Conservation (phyloP, 2,113 vertebrate species). For the Lasiurus cinereus region DNA sequence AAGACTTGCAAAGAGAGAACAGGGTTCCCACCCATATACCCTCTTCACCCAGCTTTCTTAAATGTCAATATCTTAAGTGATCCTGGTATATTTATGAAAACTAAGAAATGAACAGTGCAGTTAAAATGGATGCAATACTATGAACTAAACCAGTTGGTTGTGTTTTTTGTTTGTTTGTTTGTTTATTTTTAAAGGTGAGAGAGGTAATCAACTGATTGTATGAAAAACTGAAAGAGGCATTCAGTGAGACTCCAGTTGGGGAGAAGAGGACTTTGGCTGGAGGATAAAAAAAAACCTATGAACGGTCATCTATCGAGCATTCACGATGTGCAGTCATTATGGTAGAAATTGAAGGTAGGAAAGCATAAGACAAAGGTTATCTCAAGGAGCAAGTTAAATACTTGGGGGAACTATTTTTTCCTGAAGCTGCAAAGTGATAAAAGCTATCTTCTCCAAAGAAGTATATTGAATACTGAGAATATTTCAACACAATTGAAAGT, state of each 20-base stretch:
- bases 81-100: not conserved
- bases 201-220: not conserved
- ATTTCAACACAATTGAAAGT: not conserved
- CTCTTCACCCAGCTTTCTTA: not conserved
- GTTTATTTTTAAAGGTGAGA: not conserved
- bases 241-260: not conserved
- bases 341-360: not conserved
- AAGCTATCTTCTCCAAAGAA: not conserved
- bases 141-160: not conserved
- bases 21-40: not conserved
- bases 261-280: not conserved
- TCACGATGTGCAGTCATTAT: not conserved
- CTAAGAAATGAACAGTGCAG: not conserved
- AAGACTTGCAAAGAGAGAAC: not conserved
- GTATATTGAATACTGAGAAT: not conserved
- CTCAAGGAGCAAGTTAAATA: not conserved
- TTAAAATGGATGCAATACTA: not conserved
- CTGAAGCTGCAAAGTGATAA: constrained; percentile 9
- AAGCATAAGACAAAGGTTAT: not conserved
- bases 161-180: no score
- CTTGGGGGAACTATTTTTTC: not conserved
- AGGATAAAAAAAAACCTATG: not conserved
- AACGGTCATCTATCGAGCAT: not conserved
- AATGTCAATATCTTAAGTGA: not conserved
- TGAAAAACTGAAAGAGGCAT: not conserved